phyloP scores from a whole-genome alignment of 2,888 invertebrate species.

The Drosophila silvestris region DNA sequence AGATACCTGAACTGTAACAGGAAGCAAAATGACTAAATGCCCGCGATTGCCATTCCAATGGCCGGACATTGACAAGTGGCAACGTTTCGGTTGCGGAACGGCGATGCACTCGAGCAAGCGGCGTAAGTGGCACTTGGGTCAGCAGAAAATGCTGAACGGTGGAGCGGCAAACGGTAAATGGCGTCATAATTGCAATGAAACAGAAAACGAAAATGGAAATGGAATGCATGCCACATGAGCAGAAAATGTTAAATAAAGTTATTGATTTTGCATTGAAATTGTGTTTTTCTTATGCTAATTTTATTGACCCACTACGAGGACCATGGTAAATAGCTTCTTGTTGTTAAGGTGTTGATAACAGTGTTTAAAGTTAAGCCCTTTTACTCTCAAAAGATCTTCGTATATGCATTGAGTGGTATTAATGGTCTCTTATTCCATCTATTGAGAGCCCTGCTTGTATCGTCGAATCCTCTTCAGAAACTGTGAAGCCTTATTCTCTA shows the following conservation, averaged over 20 bases:
- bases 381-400: neutral
- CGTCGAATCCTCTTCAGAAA: too few species aligned
- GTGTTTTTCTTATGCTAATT: conserved; percentile 20
- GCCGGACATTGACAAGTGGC: conserved; percentile 6
- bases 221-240: conserved; percentile 37
- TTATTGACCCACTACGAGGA: conserved; percentile 24
- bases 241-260: conserved; percentile 33
- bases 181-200: conserved; percentile 55
- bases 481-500: too few species aligned
- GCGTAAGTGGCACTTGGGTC: conserved; percentile 51
- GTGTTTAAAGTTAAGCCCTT: neutral
- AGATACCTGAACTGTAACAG: conserved; percentile 61
- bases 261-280: conserved; percentile 26
- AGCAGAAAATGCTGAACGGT: conserved; percentile 40
- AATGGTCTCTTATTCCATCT: neutral
- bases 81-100: conserved; percentile 18
- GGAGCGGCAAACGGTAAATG: conserved; percentile 43
- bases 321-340: neutral
- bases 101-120: conserved; percentile 45
- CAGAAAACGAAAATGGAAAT: conserved; percentile 31
- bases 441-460: too few species aligned
- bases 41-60: conserved; percentile 42
- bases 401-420: neutral
- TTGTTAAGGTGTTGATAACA: neutral
- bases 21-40: conserved; percentile 66